These are phyloP conservation scores for Siphamia tubifer DNA, from an alignment of 2,113 vertebrate species.

Conservation along the genomic window DNA sequence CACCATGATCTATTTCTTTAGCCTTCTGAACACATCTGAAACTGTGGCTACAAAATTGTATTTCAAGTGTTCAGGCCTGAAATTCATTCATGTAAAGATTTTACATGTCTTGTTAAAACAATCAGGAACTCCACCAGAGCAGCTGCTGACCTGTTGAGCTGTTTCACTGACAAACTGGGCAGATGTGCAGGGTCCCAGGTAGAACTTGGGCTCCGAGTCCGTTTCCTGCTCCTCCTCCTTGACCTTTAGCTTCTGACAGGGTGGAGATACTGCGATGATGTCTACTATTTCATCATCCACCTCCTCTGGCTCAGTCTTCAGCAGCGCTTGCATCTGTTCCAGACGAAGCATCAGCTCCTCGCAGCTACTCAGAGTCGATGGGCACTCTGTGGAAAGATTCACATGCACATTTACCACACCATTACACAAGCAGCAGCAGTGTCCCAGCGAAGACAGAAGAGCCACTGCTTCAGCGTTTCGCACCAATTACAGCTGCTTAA, in stretches of 20 bases:
- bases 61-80: too few species aligned
- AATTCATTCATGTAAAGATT: too few species aligned
- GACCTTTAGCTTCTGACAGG: slow-evolving; percentile 84
- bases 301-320: slow-evolving; percentile 90
- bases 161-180: slow-evolving; percentile 88
- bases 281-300: slow-evolving; percentile 88
- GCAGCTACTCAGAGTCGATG: slow-evolving; percentile 85
- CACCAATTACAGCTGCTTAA: background rate
- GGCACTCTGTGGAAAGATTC: slow-evolving; percentile 81
- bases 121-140: too few species aligned
- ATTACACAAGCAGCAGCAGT: background rate
- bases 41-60: too few species aligned
- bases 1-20: too few species aligned
- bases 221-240: slow-evolving; percentile 92
- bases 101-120: too few species aligned
- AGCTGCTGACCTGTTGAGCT: slow-evolving; percentile 87
- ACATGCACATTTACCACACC: background rate
- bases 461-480: background rate
- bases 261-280: slow-evolving; percentile 82
- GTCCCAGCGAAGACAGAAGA: background rate
- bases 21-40: too few species aligned
- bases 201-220: slow-evolving; percentile 88
- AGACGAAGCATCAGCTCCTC: slow-evolving; percentile 87
- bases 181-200: slow-evolving; percentile 82
- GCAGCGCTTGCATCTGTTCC: slow-evolving; percentile 90